Evolutionary conservation across 2,797 vertebrate genomes (phyloP).

Genomic region (Sebastes trivittatus): DNA sequence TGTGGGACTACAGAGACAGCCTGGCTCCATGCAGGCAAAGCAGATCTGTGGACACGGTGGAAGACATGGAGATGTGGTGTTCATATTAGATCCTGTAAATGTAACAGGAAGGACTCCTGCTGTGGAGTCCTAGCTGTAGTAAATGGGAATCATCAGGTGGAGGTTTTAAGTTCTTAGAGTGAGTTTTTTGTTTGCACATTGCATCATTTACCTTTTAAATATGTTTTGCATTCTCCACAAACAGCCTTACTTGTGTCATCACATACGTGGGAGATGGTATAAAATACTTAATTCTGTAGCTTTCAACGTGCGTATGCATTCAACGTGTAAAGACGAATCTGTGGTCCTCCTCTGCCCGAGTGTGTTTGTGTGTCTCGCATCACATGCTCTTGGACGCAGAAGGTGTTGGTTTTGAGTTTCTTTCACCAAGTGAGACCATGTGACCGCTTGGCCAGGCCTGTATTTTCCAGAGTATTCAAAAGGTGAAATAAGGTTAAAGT

Average conservation of each 20-base stretch:
- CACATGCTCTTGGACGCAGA: constrained; percentile 82
- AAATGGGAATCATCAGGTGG: background rate
- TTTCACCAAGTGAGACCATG: constrained; percentile 79
- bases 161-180: constrained; percentile 4
- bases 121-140: background rate
- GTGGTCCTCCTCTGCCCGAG: constrained; percentile 17
- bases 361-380: constrained; percentile 67
- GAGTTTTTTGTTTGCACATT: constrained; percentile 7
- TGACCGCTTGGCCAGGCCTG: constrained; percentile 70
- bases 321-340: background rate
- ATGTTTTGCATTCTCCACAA: background rate
- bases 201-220: background rate
- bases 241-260: background rate
- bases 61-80: constrained; percentile 19
- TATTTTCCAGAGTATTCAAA: constrained; percentile 71
- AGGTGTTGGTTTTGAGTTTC: constrained; percentile 86
- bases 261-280: no score
- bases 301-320: background rate
- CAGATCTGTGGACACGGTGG: constrained; percentile 20
- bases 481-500: constrained; percentile 71
- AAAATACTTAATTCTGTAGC: background rate
- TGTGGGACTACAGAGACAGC: constrained; percentile 41
- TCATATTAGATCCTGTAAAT: constrained; percentile 33
- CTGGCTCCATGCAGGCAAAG: constrained; percentile 6
- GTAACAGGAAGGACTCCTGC: constrained; percentile 29